Conservation (phyloP, 2,113 vertebrate genomes). For the Chaenogobius annularis region DNA sequence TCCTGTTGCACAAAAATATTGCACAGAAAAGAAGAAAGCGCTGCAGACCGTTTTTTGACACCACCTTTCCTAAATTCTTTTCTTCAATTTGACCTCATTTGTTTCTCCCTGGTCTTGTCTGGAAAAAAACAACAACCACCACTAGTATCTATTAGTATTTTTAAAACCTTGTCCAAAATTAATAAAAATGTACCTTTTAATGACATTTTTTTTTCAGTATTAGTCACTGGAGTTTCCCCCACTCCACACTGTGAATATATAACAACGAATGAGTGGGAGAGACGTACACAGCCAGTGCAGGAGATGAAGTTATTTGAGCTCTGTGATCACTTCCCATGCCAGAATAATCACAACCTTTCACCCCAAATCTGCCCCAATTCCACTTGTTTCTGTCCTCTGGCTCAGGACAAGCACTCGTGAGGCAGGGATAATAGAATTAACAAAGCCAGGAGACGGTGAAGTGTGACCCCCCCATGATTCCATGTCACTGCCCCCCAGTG, state of each 20-base stretch:
- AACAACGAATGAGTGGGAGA: conserved; percentile 21
- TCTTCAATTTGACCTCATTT: too few relatives aligned
- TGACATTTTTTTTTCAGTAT: conserved; percentile 11
- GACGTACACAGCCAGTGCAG: conserved; percentile 26
- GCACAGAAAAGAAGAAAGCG: too few relatives aligned
- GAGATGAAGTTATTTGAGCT: conserved; percentile 53
- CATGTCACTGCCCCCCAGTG: conserved; percentile 54
- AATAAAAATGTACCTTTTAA: background rate
- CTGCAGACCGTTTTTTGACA: too few relatives aligned
- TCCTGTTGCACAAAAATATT: too few relatives aligned
- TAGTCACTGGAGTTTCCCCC: conserved; percentile 13
- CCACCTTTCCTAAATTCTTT: too few relatives aligned
- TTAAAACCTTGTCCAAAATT: background rate
- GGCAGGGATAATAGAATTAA: conserved; percentile 74
- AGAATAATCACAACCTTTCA: conserved; percentile 55
- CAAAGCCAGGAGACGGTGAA: conserved; percentile 55
- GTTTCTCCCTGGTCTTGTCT: too few relatives aligned
- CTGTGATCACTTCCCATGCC: conserved; percentile 61
- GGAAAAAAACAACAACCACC: too few relatives aligned
- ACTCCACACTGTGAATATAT: conserved; percentile 3
- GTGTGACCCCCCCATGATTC: conserved; percentile 32
- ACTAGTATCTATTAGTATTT: too few relatives aligned
- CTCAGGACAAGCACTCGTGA: conserved; percentile 55
- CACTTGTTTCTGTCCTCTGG: conserved; percentile 29
- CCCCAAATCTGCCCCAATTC: conserved; percentile 27